Conservation (phyloP, 2,113 vertebrate genomes). For the Pseudorectes ferrugineus region DNA sequence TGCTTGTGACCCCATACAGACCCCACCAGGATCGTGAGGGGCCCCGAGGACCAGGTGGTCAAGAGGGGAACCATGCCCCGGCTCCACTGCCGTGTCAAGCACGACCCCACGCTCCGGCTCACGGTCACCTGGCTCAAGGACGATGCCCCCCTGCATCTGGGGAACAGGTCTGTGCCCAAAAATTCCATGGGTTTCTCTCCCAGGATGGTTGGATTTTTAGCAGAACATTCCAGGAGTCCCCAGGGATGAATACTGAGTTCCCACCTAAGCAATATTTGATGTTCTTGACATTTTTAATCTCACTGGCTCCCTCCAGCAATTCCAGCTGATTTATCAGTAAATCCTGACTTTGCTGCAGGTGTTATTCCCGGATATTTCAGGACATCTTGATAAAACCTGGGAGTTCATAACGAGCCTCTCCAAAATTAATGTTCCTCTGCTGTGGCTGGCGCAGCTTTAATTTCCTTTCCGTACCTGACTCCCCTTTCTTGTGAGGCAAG, state of each 20-base stretch:
- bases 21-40: constrained; percentile 84
- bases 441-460: background rate
- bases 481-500: background rate
- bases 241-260: accelerated
- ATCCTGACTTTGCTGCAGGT: background rate
- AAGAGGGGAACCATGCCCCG: constrained; percentile 77
- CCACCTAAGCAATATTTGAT: accelerated
- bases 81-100: constrained; percentile 83
- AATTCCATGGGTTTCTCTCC: accelerated
- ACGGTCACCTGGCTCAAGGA: constrained; percentile 88
- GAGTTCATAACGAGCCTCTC: background rate
- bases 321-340: background rate
- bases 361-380: background rate
- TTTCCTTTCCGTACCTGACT: background rate
- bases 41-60: constrained; percentile 79
- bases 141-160: constrained; percentile 75
- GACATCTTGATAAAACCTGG: background rate
- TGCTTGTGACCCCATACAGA: constrained; percentile 68
- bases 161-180: constrained; percentile 74
- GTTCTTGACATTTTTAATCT: background rate
- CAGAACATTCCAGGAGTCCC: background rate
- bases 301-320: background rate
- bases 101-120: constrained; percentile 80
- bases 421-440: background rate
- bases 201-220: accelerated